Conservation (phyloP, 1,140 invertebrate species). For the Zophobas atratus region DNA sequence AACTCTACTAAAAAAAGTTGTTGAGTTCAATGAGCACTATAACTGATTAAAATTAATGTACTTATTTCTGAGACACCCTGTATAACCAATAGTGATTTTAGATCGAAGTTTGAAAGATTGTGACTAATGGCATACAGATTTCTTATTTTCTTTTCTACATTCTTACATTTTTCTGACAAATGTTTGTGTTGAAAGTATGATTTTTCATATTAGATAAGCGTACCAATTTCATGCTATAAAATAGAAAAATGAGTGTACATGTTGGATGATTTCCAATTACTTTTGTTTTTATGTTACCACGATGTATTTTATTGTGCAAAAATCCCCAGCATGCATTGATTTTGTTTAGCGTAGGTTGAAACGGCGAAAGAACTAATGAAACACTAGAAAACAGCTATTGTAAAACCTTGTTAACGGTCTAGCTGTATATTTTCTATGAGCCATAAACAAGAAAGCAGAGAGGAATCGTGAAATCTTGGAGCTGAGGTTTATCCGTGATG, state of each 20-base stretch:
- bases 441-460: constrained; percentile 54
- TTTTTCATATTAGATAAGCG: too few species aligned
- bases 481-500: constrained; percentile 56
- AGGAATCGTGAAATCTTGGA: constrained; percentile 56
- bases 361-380: constrained; percentile 13
- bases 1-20: too few species aligned
- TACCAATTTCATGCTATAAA: too few species aligned
- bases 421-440: constrained; percentile 53
- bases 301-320: neutral
- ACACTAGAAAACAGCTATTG: constrained; percentile 15
- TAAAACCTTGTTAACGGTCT: constrained; percentile 38
- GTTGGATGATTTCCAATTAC: too few species aligned
- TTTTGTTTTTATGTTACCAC: too few species aligned
- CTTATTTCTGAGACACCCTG: too few species aligned
- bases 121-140: neutral
- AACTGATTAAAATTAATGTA: too few species aligned
- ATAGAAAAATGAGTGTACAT: too few species aligned
- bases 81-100: constrained; percentile 4
- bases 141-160: neutral
- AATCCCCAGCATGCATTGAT: neutral
- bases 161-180: neutral
- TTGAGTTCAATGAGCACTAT: too few species aligned
- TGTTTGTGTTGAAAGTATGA: too few species aligned
- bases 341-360: neutral
- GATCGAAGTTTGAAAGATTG: neutral